These are phyloP conservation scores for Gavia stellata DNA, from an alignment of 2,113 vertebrate species.

Conservation along the genomic window DNA sequence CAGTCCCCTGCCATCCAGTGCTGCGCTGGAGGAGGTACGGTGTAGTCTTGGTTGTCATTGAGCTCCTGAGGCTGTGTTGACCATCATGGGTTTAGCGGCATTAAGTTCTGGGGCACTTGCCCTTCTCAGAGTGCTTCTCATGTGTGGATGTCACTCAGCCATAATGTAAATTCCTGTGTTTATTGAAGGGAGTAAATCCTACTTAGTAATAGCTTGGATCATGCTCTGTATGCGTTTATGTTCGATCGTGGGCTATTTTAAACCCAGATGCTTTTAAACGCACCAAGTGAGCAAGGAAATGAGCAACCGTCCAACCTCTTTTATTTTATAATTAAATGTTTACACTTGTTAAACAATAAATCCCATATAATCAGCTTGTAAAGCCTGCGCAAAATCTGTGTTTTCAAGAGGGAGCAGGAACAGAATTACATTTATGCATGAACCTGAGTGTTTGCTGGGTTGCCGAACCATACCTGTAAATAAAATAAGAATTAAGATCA, in stretches of 20 bases:
- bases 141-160: neutral
- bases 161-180: neutral
- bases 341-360: conserved; percentile 1
- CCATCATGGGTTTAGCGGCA: neutral
- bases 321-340: conserved; percentile 38
- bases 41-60: neutral
- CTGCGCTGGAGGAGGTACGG: neutral
- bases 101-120: neutral
- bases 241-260: neutral
- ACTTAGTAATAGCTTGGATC: neutral
- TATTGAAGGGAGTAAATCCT: conserved; percentile 10
- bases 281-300: neutral
- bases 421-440: neutral
- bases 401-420: neutral
- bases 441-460: neutral
- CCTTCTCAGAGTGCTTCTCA: neutral
- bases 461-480: neutral
- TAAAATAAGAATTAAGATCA: neutral
- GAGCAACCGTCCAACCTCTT: neutral
- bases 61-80: neutral
- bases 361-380: neutral
- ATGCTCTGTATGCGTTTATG: neutral
- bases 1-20: neutral
- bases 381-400: neutral
- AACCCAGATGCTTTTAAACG: neutral